Conservation (phyloP, 1,140 invertebrate genomes). For the Drosophila pseudoobscura region DNA sequence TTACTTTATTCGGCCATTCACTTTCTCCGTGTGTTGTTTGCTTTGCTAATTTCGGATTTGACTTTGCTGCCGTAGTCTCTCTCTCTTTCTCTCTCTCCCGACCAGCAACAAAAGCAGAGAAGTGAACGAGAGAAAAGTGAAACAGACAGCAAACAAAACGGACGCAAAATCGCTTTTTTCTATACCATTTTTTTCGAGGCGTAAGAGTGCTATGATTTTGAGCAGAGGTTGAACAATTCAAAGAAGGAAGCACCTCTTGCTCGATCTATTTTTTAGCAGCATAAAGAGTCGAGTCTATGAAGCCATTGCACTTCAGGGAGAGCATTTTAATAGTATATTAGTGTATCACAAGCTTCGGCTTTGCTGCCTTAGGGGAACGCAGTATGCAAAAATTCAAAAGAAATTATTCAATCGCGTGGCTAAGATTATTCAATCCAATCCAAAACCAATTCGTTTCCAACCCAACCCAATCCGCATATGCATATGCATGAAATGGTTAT, state of each 20-base stretch:
- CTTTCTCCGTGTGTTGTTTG: conserved; percentile 73
- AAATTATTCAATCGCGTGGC: conserved; percentile 53
- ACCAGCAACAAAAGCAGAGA: conserved; percentile 1
- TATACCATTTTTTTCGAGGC: not conserved
- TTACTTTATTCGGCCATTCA: conserved; percentile 76
- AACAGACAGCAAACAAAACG: conserved; percentile 51
- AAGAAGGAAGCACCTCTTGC: too few species aligned
- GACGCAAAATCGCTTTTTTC: conserved; percentile 20
- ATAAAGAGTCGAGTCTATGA: not conserved
- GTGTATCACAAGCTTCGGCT: not conserved
- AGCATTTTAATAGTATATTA: too few species aligned
- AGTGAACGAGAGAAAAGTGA: conserved; percentile 45
- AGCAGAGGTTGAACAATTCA: too few species aligned
- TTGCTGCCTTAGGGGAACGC: conserved; percentile 10
- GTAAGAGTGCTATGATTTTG: not conserved
- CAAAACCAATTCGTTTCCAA: not conserved
- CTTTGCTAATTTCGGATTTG: conserved; percentile 74
- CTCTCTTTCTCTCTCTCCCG: conserved; percentile 15
- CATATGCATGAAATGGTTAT: not conserved
- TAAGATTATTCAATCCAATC: conserved; percentile 35
- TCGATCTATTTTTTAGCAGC: too few species aligned
- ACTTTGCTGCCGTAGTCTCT: conserved; percentile 26
- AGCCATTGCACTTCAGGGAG: too few species aligned
- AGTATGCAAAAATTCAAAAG: conserved; percentile 55
- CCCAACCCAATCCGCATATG: not conserved